phyloP scores from a whole-genome alignment of 2,113 vertebrate genomes.

The Antennarius striatus region DNA sequence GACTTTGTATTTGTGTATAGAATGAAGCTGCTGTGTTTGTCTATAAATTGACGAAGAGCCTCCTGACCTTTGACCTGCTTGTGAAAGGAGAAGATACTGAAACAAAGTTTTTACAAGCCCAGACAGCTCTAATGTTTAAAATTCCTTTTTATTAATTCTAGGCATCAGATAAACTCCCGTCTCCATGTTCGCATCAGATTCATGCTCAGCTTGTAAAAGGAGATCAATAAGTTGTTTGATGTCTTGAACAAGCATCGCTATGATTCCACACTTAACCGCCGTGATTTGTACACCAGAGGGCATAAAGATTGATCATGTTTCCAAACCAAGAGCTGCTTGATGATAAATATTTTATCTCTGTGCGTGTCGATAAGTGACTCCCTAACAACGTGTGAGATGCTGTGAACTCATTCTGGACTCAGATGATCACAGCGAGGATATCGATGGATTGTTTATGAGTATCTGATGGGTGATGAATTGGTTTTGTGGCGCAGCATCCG shows the following conservation, averaged over 20 bases:
- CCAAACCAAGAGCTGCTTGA: conserved; percentile 60
- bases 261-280: conserved; percentile 48
- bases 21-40: background rate
- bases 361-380: conserved; percentile 57
- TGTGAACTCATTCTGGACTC: conserved; percentile 30
- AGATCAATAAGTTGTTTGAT: conserved; percentile 51
- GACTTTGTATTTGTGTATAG: too few relatives aligned
- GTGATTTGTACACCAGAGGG: conserved; percentile 60
- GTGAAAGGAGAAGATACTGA: background rate
- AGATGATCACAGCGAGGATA: conserved; percentile 42
- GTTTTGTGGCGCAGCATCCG: conserved; percentile 53
- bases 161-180: background rate
- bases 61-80: background rate
- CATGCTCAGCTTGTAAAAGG: conserved; percentile 4
- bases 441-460: conserved; percentile 68
- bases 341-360: conserved; percentile 74
- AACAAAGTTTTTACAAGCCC: background rate
- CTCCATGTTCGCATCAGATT: conserved; percentile 7
- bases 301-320: conserved; percentile 61
- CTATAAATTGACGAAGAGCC: too few relatives aligned
- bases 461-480: conserved; percentile 70
- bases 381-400: conserved; percentile 32
- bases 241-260: conserved; percentile 37
- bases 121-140: background rate
- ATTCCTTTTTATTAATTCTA: background rate